phyloP scores from a whole-genome alignment of 2,797 vertebrate species.

The Sebastes wilsoni region DNA sequence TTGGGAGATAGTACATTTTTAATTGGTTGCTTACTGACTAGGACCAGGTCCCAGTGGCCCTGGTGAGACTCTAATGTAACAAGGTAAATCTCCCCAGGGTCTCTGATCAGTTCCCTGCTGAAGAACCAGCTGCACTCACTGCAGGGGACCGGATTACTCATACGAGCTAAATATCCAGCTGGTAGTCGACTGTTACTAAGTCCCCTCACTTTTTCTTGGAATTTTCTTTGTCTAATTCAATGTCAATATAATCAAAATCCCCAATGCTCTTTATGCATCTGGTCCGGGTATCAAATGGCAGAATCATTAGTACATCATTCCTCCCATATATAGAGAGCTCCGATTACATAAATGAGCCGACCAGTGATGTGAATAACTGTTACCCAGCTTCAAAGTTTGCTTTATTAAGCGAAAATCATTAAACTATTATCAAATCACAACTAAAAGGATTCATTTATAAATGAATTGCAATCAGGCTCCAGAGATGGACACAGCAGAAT shows the following conservation, averaged over 20 bases:
- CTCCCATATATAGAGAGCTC: neutral
- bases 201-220: slow-evolving; percentile 40
- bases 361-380: neutral
- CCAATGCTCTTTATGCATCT: neutral
- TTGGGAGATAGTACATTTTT: slow-evolving; percentile 12
- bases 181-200: slow-evolving; percentile 26
- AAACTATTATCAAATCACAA: neutral
- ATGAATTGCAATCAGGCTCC: neutral
- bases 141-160: slow-evolving; percentile 52
- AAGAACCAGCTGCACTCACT: slow-evolving; percentile 66
- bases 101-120: slow-evolving; percentile 69
- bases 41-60: slow-evolving; percentile 19
- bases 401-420: neutral
- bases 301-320: neutral
- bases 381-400: neutral
- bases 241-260: neutral
- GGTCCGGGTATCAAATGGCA: neutral
- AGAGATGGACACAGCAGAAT: neutral
- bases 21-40: slow-evolving; percentile 41
- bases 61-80: slow-evolving; percentile 66
- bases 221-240: neutral
- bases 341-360: neutral
- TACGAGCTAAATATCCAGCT: slow-evolving; percentile 43
- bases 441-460: neutral
- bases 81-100: slow-evolving; percentile 59